Conservation (phyloP, 2,888 invertebrate genomes). For the Orthosia incerta region DNA sequence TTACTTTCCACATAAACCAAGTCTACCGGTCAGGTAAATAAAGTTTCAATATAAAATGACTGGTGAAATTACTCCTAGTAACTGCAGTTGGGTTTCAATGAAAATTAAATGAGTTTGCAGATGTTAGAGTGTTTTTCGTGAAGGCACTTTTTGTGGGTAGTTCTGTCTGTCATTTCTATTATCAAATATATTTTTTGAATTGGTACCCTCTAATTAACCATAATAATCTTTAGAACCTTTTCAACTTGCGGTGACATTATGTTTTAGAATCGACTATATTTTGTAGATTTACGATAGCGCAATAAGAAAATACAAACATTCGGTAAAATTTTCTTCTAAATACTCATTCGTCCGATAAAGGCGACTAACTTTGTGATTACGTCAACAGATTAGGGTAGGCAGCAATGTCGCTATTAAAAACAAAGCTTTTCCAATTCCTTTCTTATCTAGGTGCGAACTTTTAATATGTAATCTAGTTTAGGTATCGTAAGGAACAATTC, state of each 20-base stretch:
- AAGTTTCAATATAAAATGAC: slow-evolving; percentile 2
- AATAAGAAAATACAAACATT: not conserved
- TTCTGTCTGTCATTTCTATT: not conserved
- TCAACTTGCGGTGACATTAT: not conserved
- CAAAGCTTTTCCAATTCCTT: not conserved
- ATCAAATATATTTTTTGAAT: not conserved
- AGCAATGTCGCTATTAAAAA: not conserved
- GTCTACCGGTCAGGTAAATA: not conserved
- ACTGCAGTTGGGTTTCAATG: slow-evolving; percentile 2
- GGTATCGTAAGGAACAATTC: not conserved
- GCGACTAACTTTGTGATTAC: not conserved
- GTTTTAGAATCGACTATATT: not conserved
- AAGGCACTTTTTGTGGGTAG: not conserved
- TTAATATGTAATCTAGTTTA: slow-evolving; percentile 3
- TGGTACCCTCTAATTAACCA: not conserved
- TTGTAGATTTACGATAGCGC: not conserved
- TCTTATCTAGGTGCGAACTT: not conserved
- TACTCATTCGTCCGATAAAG: not conserved
- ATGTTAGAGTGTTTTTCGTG: not conserved
- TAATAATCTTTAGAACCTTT: not conserved
- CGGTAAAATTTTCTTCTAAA: not conserved
- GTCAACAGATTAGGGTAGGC: not conserved
- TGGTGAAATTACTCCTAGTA: not conserved
- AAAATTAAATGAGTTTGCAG: not conserved
- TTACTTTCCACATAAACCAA: not conserved